These are phyloP conservation scores for Gadus macrocephalus DNA, from an alignment of 2,113 vertebrate genomes.

Conservation along the genomic window DNA sequence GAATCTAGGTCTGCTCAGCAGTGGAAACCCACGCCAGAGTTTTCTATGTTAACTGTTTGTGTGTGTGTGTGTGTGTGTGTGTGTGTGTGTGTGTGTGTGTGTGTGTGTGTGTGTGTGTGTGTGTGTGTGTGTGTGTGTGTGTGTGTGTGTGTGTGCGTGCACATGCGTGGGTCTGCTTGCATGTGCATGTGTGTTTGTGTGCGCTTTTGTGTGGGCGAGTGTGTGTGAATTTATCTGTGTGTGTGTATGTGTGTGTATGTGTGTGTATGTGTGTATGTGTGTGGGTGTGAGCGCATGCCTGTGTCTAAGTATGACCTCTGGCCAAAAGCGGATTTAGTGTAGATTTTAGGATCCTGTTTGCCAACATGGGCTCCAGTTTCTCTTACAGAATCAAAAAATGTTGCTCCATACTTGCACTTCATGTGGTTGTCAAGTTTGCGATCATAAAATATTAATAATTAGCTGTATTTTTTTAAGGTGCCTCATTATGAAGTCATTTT, in stretches of 20 bases:
- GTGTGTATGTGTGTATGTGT: background rate
- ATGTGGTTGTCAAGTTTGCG: too few relatives aligned
- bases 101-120: too few relatives aligned
- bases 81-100: too few relatives aligned
- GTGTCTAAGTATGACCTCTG: background rate
- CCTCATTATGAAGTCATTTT: too few relatives aligned
- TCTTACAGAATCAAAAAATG: background rate
- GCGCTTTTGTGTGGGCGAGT: background rate
- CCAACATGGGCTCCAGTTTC: background rate
- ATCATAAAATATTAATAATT: too few relatives aligned
- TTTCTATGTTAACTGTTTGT: too few relatives aligned
- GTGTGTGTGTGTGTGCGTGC: too few relatives aligned
- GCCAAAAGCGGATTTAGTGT: background rate
- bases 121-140: too few relatives aligned
- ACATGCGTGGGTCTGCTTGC: background rate
- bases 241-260: background rate
- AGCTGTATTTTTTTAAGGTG: too few relatives aligned
- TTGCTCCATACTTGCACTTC: too few relatives aligned
- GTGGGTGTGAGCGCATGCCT: background rate
- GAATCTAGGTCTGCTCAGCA: background rate
- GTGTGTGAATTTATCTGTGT: background rate
- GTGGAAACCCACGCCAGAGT: background rate
- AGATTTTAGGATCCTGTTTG: background rate
- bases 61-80: too few relatives aligned
- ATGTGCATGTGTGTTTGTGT: background rate